Evolutionary conservation across 2,888 invertebrate species (phyloP), one percentile per base, ranked within the genome.

Genomic region (Gerris lacustris): DNA sequence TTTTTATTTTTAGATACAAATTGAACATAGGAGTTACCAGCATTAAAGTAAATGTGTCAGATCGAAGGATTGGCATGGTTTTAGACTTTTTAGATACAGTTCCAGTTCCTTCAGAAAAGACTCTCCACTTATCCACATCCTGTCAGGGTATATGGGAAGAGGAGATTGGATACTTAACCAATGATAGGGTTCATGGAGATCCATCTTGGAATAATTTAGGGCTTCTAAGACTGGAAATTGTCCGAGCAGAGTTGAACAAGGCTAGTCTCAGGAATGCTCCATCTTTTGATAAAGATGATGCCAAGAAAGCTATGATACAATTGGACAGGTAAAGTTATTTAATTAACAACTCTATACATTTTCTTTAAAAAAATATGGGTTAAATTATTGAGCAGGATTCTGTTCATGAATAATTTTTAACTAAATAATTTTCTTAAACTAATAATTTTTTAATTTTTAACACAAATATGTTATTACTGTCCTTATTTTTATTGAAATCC

Each of bases 41-140:
- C 73, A 77, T 92, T 64, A 91, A 90, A 76, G 79, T 92, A 55
- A 90, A 90, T 80, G 80, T 91, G 55, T 91, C 91, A 0, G 91
- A 92, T 78, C 84, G 87, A 68, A 86, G 88, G 78, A 83, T 91
- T 45, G 83, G 85, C 44, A 80, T 85, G 45, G 81, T 91, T 5
- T 81, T 88, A 72, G 87, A 88, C 75, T 91, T 90, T 79, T 74
- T 83, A 68, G 81, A 82, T 72, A 81, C 83, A 75, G 78, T 85
- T 69, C 82, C 84, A 6, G 75, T 82, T 69, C 82, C 82, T 0
- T 77, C 78, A 17, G 79, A 80, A 47, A 77, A 77, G 68, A 76
- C 75, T 9, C 75, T 75, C 18, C 74, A 75, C 18, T 75, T 77
- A 11, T 75, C 75, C 5, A 72, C 74, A 15, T 74, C 76, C 2